Conservation (phyloP, 2,888 invertebrate genomes). For the Germaria angustata region DNA sequence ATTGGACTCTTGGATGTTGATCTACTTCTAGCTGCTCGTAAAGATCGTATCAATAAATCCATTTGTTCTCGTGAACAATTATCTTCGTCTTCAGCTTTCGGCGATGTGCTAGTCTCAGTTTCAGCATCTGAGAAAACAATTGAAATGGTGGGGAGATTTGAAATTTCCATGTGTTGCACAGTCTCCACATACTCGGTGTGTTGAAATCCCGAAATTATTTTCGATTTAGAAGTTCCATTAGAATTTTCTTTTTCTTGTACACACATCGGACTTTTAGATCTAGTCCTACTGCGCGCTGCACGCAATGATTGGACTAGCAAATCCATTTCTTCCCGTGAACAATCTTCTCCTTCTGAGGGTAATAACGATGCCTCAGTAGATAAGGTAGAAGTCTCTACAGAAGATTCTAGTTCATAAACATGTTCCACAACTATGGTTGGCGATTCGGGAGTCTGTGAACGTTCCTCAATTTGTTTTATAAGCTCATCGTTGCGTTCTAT, state of each 20-base stretch:
- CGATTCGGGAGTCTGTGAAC: constrained; percentile 70
- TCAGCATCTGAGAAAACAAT: constrained; percentile 31
- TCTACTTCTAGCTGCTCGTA: constrained; percentile 60
- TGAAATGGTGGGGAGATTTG: constrained; percentile 44
- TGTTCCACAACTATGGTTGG: constrained; percentile 67
- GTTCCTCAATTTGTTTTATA: constrained; percentile 69
- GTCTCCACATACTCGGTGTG: neutral
- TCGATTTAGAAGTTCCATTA: neutral
- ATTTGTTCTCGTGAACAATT: constrained; percentile 57
- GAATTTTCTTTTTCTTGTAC: neutral
- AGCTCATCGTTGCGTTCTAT: constrained; percentile 73
- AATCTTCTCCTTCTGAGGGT: constrained; percentile 24
- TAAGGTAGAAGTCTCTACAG: constrained; percentile 21
- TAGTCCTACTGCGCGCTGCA: constrained; percentile 39
- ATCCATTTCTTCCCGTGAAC: constrained; percentile 55
- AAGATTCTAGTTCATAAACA: constrained; percentile 67
- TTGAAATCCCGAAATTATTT: neutral
- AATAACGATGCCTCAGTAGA: neutral
- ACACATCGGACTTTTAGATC: constrained; percentile 47
- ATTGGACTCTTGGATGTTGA: constrained; percentile 65
- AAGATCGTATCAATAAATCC: constrained; percentile 60
- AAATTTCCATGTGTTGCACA: neutral
- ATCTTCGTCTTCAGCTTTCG: constrained; percentile 1
- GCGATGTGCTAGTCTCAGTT: neutral
- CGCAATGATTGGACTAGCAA: constrained; percentile 63